These are phyloP conservation scores for Ptyas mucosa DNA, from an alignment of 2,113 vertebrate species.

Conservation along the genomic window DNA sequence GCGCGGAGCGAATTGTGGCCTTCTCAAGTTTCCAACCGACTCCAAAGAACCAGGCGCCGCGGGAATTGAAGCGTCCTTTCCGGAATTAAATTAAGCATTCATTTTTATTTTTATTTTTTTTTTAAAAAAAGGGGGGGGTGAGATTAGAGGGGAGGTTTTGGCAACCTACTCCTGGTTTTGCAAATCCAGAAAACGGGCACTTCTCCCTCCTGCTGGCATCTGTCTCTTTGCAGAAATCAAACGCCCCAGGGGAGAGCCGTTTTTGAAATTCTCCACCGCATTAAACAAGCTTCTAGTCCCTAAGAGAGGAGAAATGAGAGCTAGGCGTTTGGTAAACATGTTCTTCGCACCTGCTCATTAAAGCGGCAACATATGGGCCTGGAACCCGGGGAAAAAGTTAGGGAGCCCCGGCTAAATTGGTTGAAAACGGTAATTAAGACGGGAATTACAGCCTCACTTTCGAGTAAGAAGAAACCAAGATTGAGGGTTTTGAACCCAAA, in stretches of 20 bases:
- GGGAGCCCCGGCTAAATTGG: neutral
- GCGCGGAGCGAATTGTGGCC: neutral
- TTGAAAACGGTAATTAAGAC: neutral
- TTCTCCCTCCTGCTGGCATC: too few relatives aligned
- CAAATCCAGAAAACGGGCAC: neutral
- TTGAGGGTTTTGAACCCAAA: neutral
- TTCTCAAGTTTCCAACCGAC: neutral
- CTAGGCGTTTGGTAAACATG: neutral
- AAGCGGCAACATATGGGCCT: neutral
- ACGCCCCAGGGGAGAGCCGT: neutral
- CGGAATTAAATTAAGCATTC: neutral
- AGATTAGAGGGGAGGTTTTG: neutral
- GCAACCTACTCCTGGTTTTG: neutral
- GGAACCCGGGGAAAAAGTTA: neutral
- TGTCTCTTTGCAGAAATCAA: neutral
- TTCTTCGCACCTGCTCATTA: slow-evolving; percentile 13
- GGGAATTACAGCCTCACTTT: neutral
- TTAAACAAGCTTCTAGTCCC: slow-evolving; percentile 12
- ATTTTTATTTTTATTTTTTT: too few relatives aligned
- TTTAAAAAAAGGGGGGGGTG: neutral
- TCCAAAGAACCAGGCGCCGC: neutral
- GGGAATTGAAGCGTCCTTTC: neutral
- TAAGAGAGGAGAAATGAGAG: slow-evolving; percentile 4
- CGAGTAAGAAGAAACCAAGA: neutral
- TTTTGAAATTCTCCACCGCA: neutral